Evolutionary conservation across 2,888 invertebrate species (phyloP), one percentile per base, ranked within the genome.

Genomic region (Serripes groenlandicus): DNA sequence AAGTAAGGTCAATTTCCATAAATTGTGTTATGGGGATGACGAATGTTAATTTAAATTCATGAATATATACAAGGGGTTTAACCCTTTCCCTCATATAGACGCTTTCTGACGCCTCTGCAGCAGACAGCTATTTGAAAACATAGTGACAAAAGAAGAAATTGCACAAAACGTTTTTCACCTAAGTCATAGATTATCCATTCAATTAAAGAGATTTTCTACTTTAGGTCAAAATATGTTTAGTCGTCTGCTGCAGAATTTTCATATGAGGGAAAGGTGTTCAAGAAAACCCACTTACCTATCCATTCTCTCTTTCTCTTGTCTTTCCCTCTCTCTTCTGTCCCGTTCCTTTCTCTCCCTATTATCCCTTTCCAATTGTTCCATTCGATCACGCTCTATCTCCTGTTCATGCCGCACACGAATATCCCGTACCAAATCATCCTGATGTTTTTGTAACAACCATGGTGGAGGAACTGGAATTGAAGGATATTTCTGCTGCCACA

Each of bases 321-420:
- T 69, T 60, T 89, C 88, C n/a, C 85, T 75, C 68, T 86, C 88
- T 21, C 77, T 34, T 26, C 93, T 88, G 64, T 91, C 91, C 49
- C 90, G 78, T 71, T 89, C 88, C 42, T 85, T 84, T 23, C 90
- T 75, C 64, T 90, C 90, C 76, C 90, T 81, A 75, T 86, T 85
- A 28, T 84, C 75, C 82, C 84, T 74, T 26, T 90, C 90, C 30
- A 90, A 89, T 32, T 87, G 87, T 42, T 92, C 91, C 26, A 90
- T 75, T 18, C 91, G 75, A n/a, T 92, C 92, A 83, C 96, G 95
- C 92, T 95, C 95, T 66, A 94, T 89, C 80, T 95, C 94, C 54
- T 92, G 88, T 75, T 91, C 92, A 32, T 87, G 84, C 88, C 93
- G 91, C 85, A 95, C 94, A 35, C 89, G 80, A 70, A 87, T 87